Conservation (phyloP, 2,113 vertebrate genomes). For the Thalassarche chlororhynchos region DNA sequence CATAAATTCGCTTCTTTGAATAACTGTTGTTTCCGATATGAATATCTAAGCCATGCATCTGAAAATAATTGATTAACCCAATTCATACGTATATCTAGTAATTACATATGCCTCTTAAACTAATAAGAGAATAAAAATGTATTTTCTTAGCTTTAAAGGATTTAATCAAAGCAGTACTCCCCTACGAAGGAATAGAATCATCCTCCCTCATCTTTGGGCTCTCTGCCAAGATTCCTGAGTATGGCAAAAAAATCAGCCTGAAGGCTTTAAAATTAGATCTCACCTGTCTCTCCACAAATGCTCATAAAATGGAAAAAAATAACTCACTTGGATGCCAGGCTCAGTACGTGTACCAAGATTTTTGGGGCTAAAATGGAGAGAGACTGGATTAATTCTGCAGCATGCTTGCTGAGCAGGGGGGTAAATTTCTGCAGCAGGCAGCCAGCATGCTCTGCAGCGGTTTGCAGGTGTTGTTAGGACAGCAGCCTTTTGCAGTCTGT, state of each 20-base stretch:
- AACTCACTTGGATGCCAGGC: background rate
- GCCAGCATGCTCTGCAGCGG: background rate
- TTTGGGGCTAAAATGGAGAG: background rate
- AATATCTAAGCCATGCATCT: background rate
- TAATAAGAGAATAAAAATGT: background rate
- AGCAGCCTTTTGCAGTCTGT: background rate
- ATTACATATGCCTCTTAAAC: background rate
- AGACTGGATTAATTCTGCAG: background rate
- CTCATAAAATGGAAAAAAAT: background rate
- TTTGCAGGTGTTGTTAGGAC: background rate
- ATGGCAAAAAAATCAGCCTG: background rate
- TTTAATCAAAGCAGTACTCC: background rate
- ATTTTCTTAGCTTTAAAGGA: background rate
- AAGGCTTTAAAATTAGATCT: slow-evolving; percentile 1
- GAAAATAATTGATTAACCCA: background rate
- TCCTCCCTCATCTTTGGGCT: background rate
- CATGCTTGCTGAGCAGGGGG: background rate
- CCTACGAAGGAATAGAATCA: background rate
- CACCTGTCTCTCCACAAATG: background rate
- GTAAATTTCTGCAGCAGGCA: background rate
- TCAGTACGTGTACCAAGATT: background rate
- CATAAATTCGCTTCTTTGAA: background rate
- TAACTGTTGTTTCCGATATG: background rate
- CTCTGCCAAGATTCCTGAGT: background rate
- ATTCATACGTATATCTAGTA: background rate